A percentile compares a stretch with the other conserved stretches of the same genome.
These are phyloP conservation scores for Donacobius atricapilla DNA, from an alignment of 2,113 vertebrate species.

Conservation along the genomic window DNA sequence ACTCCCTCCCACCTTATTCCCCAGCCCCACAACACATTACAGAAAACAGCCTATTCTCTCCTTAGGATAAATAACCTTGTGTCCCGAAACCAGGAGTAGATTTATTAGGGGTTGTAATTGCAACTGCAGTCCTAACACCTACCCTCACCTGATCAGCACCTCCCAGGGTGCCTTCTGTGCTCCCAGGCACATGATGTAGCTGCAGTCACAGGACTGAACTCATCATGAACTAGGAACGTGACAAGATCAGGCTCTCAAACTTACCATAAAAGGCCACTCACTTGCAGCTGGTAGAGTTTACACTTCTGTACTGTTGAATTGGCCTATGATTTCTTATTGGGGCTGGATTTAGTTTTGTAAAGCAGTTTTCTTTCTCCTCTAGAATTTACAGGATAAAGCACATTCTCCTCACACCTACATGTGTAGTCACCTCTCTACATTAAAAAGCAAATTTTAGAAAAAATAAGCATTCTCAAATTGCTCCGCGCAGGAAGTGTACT, in stretches of 20 bases:
- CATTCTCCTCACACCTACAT: not conserved
- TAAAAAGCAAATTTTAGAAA: not conserved
- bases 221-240: not conserved
- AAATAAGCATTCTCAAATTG: not conserved
- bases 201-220: not conserved
- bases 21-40: not conserved
- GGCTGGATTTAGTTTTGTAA: not conserved
- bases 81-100: not conserved
- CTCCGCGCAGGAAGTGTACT: not conserved
- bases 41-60: not conserved
- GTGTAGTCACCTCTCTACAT: not conserved
- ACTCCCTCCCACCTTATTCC: not conserved
- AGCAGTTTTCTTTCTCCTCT: not conserved
- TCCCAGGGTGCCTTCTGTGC: not conserved
- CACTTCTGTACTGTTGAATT: not conserved
- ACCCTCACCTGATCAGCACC: not conserved
- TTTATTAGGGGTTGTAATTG: not conserved
- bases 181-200: not conserved
- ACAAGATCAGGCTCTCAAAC: not conserved
- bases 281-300: not conserved
- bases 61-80: not conserved
- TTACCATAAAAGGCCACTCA: not conserved
- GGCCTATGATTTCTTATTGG: not conserved
- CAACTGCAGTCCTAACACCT: not conserved
- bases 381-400: not conserved